These are phyloP conservation scores for Leucosticte australis DNA, from an alignment of 2,113 vertebrate genomes.

Conservation along the genomic window DNA sequence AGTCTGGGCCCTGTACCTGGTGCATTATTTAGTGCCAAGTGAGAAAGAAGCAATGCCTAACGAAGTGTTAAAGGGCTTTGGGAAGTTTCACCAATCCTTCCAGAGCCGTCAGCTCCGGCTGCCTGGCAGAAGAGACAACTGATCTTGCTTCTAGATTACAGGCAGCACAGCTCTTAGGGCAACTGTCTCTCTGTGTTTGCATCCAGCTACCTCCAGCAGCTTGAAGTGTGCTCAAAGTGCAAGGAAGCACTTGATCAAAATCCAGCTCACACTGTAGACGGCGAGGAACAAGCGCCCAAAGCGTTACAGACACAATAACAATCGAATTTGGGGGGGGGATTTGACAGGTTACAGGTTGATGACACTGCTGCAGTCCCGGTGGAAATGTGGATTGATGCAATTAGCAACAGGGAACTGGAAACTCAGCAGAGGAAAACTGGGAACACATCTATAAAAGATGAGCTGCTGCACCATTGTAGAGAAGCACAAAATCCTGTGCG, in stretches of 20 bases:
- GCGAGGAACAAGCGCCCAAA: neutral
- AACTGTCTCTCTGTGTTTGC: slow-evolving; percentile 36
- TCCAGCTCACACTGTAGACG: neutral
- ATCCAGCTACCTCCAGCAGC: slow-evolving; percentile 36
- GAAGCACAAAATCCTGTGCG: neutral
- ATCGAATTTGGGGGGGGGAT: neutral
- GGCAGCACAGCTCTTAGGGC: neutral
- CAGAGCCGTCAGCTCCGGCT: neutral
- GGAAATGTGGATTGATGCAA: neutral
- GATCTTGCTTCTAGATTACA: slow-evolving; percentile 11
- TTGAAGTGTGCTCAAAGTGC: neutral
- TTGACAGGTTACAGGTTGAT: slow-evolving; percentile 34
- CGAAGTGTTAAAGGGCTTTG: neutral
- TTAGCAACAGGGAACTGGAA: slow-evolving; percentile 13
- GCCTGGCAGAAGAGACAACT: slow-evolving; percentile 32
- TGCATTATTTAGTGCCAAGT: neutral
- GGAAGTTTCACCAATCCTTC: slow-evolving; percentile 6
- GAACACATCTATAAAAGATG: neutral
- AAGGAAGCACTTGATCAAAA: slow-evolving; percentile 44
- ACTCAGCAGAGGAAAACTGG: neutral
- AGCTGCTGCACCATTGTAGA: neutral
- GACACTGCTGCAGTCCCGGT: neutral
- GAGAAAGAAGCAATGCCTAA: neutral
- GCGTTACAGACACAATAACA: neutral
- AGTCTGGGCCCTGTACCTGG: neutral